Percentiles rank a stretch among this genome's conserved stretches.
phyloP scores from a whole-genome alignment of 2,797 vertebrate genomes.

The Danio kyathit region DNA sequence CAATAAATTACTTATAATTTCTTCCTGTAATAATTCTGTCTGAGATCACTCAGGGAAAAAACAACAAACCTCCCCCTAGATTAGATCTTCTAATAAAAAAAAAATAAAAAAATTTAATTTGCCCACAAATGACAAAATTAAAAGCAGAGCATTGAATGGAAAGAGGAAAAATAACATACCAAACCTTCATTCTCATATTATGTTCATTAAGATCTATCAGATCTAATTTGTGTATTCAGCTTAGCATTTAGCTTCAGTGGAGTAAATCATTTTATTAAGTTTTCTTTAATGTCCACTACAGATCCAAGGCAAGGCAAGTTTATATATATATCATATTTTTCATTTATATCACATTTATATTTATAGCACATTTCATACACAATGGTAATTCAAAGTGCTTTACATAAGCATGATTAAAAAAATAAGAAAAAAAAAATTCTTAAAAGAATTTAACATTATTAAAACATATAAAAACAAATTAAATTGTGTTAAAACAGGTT shows the following conservation, averaged over 20 bases:
- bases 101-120: slow-evolving; percentile 21
- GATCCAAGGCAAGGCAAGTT: no score
- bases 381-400: no score
- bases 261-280: background rate
- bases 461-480: no score
- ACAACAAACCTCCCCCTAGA: background rate
- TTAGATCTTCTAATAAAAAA: slow-evolving; percentile 12
- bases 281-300: background rate
- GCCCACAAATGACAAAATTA: background rate
- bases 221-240: background rate
- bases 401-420: no score
- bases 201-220: background rate
- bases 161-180: background rate
- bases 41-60: slow-evolving; percentile 4
- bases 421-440: no score
- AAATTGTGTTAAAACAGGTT: no score
- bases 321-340: no score
- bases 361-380: no score
- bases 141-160: background rate
- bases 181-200: background rate
- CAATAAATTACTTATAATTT: background rate
- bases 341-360: no score
- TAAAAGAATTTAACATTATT: no score
- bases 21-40: slow-evolving; percentile 18
- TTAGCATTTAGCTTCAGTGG: background rate